Evolutionary conservation across 2,797 vertebrate species (phyloP).

Genomic region (Schizopygopsis malacanthus): DNA sequence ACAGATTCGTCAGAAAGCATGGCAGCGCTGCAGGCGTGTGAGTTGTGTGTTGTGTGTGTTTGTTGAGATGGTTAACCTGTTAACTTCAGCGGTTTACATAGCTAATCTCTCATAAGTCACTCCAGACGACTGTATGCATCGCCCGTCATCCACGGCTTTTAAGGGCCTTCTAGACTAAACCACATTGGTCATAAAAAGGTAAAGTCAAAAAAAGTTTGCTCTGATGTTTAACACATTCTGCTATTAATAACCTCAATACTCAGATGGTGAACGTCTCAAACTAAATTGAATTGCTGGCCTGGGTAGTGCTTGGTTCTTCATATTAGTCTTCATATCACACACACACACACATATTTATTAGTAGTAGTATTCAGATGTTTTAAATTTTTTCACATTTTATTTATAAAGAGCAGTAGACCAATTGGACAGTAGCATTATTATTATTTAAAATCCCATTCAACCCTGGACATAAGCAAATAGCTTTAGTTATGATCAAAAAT

Average conservation of each 20-base stretch:
- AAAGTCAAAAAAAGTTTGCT: slow-evolving; percentile 69
- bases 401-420: neutral
- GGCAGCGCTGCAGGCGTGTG: neutral
- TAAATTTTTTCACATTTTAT: neutral
- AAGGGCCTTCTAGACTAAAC: slow-evolving; percentile 82
- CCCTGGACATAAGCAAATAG: no score
- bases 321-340: neutral
- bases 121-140: slow-evolving; percentile 74
- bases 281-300: slow-evolving; percentile 62
- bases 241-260: slow-evolving; percentile 71
- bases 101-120: slow-evolving; percentile 72
- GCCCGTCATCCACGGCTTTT: slow-evolving; percentile 78
- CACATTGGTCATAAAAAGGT: slow-evolving; percentile 79
- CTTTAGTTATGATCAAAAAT: neutral
- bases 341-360: neutral
- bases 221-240: slow-evolving; percentile 70
- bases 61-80: slow-evolving; percentile 73
- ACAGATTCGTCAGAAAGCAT: neutral
- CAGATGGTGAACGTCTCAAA: slow-evolving; percentile 53
- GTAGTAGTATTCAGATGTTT: neutral
- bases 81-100: slow-evolving; percentile 71
- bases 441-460: neutral
- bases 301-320: slow-evolving; percentile 13
- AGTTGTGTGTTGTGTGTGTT: slow-evolving; percentile 66
- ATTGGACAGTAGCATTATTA: neutral